Evolutionary conservation across 1,140 invertebrate species (phyloP), one percentile per base, ranked within the genome.

Genomic region (Panagrolaimus sp.): DNA sequence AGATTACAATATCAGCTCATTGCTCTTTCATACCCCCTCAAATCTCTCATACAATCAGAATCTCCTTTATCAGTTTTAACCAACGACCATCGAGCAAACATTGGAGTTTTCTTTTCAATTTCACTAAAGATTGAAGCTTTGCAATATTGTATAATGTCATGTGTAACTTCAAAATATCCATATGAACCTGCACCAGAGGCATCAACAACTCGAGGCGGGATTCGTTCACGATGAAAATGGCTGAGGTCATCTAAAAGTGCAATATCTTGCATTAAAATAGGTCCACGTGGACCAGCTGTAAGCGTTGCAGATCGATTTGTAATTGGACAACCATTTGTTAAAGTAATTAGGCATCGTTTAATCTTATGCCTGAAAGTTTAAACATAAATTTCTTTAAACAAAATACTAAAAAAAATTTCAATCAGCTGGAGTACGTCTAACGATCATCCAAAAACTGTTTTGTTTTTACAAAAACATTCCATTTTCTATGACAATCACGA

Each of bases 161-260:
- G 89, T 0, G 92, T 96, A 4, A 93, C 90, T 85, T 96, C 92
- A 83, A 97, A 95, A 81, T 94, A 94, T 1, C 95, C 95, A 86
- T 96, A 96, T 14, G 94, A 95, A 76, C 68, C 77, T 0, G 13
- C 65, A 51, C 67, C 79, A 27, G 75, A 72, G 0, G 73, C 76
- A 69, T 78, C 72, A 48, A 76, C 76, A 89, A 89, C 93, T 80
- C 95, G n/a, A n/a, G n/a, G n/a, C n/a, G 95, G 94, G 77, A 98
- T 97, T 66, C 96, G 87, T 83, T 98, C 94, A n/a, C 91, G 84
- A 73, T 90, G 88, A 75, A 96, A 93, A 82, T 93, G 91, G 0
- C 91, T 88, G 74, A 95, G 86, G 80, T 95, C 91, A 80, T 97
- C 93, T 66, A 93, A 83, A 72, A 90, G 91, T 47, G 88, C 88